Evolutionary conservation across 2,888 invertebrate species (phyloP).

Genomic region (Priocnemis perturbator): DNA sequence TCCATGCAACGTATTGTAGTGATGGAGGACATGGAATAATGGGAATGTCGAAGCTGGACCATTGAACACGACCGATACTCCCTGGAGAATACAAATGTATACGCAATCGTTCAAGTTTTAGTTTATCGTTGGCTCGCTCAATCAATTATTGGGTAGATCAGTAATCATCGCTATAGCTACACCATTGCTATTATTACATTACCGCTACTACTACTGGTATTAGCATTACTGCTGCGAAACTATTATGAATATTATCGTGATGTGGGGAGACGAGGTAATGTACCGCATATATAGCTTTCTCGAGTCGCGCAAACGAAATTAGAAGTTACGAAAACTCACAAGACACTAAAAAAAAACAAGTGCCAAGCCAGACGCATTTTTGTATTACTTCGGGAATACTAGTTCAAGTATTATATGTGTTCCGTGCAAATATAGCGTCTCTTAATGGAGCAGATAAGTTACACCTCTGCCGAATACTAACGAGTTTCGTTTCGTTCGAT

Average conservation of each 20-base stretch:
- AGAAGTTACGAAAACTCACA: too few relatives aligned
- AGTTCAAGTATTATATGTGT: too few relatives aligned
- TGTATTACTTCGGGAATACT: background rate
- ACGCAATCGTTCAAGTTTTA: slow-evolving; percentile 38
- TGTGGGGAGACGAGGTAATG: slow-evolving; percentile 44
- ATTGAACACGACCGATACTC: slow-evolving; percentile 30
- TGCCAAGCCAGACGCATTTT: background rate
- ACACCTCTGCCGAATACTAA: too few relatives aligned
- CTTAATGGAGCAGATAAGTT: too few relatives aligned
- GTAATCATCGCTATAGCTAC: slow-evolving; percentile 50
- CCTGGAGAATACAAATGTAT: slow-evolving; percentile 46
- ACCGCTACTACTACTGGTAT: slow-evolving; percentile 56
- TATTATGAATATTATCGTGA: slow-evolving; percentile 51
- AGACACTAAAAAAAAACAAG: too few relatives aligned
- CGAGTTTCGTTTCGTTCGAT: too few relatives aligned
- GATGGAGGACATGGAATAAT: too few relatives aligned
- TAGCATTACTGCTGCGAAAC: slow-evolving; percentile 49
- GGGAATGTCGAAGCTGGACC: too few relatives aligned
- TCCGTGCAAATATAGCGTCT: too few relatives aligned
- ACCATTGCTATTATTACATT: slow-evolving; percentile 55
- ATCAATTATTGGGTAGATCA: slow-evolving; percentile 28
- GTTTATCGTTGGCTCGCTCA: too few relatives aligned
- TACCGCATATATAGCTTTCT: slow-evolving; percentile 3
- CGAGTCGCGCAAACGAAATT: background rate
- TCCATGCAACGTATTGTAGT: too few relatives aligned